Base-by-base conservation (phyloP, 2,797 vertebrate genomes). In the Lycodopsis pacificus region DNA sequence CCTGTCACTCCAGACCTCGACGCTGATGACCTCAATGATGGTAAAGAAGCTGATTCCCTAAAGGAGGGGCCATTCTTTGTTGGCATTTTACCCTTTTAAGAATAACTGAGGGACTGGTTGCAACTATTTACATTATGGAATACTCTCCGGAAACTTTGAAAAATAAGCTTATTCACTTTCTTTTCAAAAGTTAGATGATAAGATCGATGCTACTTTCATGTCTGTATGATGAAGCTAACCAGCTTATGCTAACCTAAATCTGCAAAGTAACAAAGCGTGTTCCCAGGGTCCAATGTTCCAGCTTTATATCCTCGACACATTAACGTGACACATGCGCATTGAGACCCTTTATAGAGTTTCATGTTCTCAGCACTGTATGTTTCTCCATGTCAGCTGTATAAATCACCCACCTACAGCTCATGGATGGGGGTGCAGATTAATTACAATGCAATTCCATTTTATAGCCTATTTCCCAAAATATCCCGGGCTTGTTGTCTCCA, bases 21-120 rank as follows among this genome's bases (percentile, higher is more conserved):
- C 82, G 65, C 68, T 77, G 64, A 74, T 79, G 77, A 88, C 68
- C 53, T 84, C 74, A 40, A 19, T 56, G 17, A 68, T 69, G 57
- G 76, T 75, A 48, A 80, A 71, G 73, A 48, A 8, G 15, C 46
- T 54, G 48, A 48, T 57, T 36, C 38, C 17, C 73, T 77, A 42
- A 15, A 51, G 58, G 57, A 25, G 82, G 71, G 40, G 44, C 34
- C 32, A 17, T 6, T 38, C 13, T 30, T 57, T 65, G n/a, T 54
- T 65, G 46, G 7, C 19, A 36, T 42, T 34, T 61, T 40, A 62
- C 4, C 2, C 7, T 67, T 63, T 56, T 1, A 59, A 20, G 15
- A 42, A 11, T 14, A n/a, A 27, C 1, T 40, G 10, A 79, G 14
- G 13, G 0, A 3, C 54, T 6, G 17, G 2, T 10, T 69, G 5